Conservation (phyloP, 2,113 vertebrate species). For the Hydrolagus affinis region DNA sequence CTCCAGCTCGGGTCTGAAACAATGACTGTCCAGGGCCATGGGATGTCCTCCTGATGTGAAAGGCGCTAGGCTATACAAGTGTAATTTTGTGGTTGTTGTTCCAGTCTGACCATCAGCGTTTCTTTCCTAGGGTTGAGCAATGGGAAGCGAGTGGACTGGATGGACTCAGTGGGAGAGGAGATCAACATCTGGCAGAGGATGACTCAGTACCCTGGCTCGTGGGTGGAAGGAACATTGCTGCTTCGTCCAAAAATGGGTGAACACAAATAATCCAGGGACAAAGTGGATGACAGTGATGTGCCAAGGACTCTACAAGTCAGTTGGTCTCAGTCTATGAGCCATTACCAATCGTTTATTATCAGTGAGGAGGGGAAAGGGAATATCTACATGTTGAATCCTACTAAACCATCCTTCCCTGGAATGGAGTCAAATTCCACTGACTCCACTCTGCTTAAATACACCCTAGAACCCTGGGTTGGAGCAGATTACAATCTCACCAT, state of each 20-base stretch:
- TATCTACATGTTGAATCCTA: background rate
- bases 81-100: no score
- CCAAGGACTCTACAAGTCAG: background rate
- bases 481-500: background rate
- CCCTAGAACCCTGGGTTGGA: background rate
- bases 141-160: constrained; percentile 68
- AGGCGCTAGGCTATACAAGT: no score
- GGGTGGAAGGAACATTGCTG: constrained; percentile 86
- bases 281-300: background rate
- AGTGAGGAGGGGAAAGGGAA: background rate
- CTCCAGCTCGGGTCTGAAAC: no score
- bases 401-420: background rate
- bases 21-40: no score
- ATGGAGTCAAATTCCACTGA: background rate
- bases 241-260: constrained; percentile 76
- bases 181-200: constrained; percentile 89
- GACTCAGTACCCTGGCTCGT: constrained; percentile 86
- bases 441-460: background rate
- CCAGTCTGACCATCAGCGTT: background rate
- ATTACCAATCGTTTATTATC: background rate
- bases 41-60: no score
- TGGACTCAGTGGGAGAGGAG: constrained; percentile 83
- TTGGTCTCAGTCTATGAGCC: background rate
- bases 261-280: background rate
- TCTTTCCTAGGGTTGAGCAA: constrained; percentile 59